Conservation (phyloP, 2,797 vertebrate genomes). For the Eremophila alpestris region DNA sequence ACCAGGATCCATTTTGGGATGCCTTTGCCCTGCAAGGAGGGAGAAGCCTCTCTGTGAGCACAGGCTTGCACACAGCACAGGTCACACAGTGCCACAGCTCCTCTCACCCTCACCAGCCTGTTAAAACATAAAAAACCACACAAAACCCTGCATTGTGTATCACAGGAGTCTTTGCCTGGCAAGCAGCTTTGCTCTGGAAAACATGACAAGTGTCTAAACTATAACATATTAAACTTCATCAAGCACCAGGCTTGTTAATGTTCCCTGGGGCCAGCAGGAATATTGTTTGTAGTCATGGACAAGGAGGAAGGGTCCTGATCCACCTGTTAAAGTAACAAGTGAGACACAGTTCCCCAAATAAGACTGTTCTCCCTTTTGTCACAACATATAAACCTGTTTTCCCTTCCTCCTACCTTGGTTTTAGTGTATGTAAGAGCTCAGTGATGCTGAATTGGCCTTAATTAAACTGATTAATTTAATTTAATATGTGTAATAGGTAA, state of each 20-base stretch:
- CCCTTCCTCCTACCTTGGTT: neutral
- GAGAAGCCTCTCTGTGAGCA: neutral
- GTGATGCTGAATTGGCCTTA: neutral
- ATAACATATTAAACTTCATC: neutral
- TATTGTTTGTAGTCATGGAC: neutral
- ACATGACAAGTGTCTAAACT: neutral
- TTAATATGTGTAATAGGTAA: neutral
- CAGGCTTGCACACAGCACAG: neutral
- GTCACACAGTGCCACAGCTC: neutral
- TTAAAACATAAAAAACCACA: neutral
- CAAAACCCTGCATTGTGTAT: neutral
- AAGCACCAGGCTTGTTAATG: neutral
- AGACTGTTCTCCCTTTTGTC: neutral
- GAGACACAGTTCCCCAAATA: neutral
- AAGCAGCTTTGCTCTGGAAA: neutral
- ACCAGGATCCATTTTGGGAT: neutral
- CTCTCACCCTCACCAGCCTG: neutral
- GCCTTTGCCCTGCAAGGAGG: neutral
- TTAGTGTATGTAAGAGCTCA: neutral
- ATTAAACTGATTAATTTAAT: neutral
- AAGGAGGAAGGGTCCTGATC: neutral
- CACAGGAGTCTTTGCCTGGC: neutral
- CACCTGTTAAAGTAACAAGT: neutral
- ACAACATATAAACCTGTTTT: neutral
- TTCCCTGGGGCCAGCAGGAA: neutral